phyloP scores from a whole-genome alignment of 2,797 vertebrate genomes.

The Pantherophis alleghaniensis region DNA sequence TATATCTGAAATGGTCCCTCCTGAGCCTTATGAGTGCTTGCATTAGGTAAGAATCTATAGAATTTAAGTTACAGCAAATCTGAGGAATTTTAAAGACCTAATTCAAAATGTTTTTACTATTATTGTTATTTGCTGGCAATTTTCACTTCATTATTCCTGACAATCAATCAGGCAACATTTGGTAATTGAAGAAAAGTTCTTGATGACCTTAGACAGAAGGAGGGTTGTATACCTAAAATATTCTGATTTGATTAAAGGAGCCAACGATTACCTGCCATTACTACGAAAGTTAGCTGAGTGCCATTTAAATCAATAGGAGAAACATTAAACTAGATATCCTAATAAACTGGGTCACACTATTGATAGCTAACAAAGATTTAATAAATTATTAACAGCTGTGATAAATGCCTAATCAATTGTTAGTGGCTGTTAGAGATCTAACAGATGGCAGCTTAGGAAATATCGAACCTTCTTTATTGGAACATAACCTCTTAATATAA shows the following conservation, averaged over 20 bases:
- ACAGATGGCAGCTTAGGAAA: not conserved
- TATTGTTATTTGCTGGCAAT: not conserved
- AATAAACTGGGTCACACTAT: conserved; percentile 8
- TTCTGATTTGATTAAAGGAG: not conserved
- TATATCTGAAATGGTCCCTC: too few relatives aligned
- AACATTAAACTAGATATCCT: conserved; percentile 15
- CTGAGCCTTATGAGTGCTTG: not conserved
- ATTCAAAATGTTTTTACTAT: not conserved
- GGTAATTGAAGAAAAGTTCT: not conserved
- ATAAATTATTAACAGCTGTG: conserved; percentile 22
- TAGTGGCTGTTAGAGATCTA: not conserved
- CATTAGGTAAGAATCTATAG: not conserved
- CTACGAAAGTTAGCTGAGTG: not conserved
- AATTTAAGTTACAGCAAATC: not conserved
- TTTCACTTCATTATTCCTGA: not conserved
- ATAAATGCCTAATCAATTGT: conserved; percentile 2
- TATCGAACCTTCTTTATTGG: not conserved
- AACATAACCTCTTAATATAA: not conserved
- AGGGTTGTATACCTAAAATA: not conserved
- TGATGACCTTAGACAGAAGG: not conserved
- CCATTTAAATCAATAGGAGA: not conserved
- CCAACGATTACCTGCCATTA: not conserved
- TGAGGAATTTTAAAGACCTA: not conserved
- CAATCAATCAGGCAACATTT: not conserved
- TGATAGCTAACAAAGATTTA: conserved; percentile 8